Percentiles rank a stretch among this genome's conserved stretches.
Conservation (phyloP, 2,888 invertebrate species). For the Philaethria dido region DNA sequence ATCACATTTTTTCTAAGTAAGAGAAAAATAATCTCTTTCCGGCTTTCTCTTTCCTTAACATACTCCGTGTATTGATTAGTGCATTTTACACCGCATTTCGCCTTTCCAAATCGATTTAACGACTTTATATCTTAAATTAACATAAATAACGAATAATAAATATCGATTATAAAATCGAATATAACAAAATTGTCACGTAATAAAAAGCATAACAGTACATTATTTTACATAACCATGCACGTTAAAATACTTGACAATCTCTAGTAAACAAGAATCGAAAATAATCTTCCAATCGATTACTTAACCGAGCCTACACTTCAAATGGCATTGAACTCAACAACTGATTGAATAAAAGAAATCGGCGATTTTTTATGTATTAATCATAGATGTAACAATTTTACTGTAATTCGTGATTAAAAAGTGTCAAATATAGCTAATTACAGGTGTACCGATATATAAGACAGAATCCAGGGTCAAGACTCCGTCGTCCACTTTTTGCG, state of each 20-base stretch:
- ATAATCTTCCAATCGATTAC: slow-evolving; percentile 12
- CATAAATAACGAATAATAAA: neutral
- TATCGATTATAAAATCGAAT: neutral
- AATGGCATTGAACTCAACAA: slow-evolving; percentile 6
- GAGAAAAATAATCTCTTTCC: no score
- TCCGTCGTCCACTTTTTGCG: no score
- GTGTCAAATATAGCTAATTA: no score
- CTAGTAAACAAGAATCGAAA: neutral
- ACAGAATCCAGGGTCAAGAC: no score
- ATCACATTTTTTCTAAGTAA: no score
- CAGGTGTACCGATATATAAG: no score
- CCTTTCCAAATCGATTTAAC: no score
- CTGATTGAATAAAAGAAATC: neutral
- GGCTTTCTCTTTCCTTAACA: no score
- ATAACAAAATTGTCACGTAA: neutral
- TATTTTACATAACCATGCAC: neutral
- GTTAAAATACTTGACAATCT: slow-evolving; percentile 8
- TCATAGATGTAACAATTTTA: no score
- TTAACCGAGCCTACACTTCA: slow-evolving; percentile 13
- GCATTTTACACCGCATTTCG: neutral
- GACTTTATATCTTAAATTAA: no score
- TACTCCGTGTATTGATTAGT: no score
- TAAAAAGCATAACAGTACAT: neutral
- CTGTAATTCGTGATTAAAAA: neutral
- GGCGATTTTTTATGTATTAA: neutral